Conservation (phyloP, 2,797 vertebrate genomes). For the Coracias cyanogaster region DNA sequence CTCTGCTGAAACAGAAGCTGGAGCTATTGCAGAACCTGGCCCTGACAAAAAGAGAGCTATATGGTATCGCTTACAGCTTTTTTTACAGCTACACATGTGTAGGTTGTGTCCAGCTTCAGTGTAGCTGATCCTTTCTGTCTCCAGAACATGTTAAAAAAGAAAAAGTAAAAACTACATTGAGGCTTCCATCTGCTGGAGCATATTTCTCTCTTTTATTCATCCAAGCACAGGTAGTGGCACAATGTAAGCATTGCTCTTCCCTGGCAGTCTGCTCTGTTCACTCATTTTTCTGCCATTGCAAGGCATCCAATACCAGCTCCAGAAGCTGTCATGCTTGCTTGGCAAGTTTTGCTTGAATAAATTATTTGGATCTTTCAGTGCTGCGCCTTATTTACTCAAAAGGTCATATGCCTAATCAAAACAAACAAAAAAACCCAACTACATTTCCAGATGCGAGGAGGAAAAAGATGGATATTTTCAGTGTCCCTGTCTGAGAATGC, state of each 20-base stretch:
- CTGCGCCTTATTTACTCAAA: neutral
- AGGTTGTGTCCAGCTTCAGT: neutral
- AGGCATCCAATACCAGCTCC: neutral
- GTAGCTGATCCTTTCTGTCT: neutral
- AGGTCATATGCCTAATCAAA: neutral
- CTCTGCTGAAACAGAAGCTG: neutral
- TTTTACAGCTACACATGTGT: neutral
- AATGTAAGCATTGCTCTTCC: neutral
- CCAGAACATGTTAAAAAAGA: neutral
- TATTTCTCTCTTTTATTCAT: neutral
- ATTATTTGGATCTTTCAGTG: neutral
- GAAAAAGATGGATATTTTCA: neutral
- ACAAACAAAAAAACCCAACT: neutral
- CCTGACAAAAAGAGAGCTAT: neutral
- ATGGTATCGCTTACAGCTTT: neutral
- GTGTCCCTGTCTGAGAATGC: neutral
- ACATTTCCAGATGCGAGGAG: neutral
- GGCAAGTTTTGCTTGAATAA: neutral
- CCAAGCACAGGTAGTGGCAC: neutral
- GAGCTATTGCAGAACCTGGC: neutral
- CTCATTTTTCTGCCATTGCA: neutral
- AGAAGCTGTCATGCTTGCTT: neutral
- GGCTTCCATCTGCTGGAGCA: neutral
- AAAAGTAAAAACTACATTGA: neutral
- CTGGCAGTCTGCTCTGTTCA: neutral